Conservation (phyloP, 2,888 invertebrate genomes). For the Margaritifera margaritifera region DNA sequence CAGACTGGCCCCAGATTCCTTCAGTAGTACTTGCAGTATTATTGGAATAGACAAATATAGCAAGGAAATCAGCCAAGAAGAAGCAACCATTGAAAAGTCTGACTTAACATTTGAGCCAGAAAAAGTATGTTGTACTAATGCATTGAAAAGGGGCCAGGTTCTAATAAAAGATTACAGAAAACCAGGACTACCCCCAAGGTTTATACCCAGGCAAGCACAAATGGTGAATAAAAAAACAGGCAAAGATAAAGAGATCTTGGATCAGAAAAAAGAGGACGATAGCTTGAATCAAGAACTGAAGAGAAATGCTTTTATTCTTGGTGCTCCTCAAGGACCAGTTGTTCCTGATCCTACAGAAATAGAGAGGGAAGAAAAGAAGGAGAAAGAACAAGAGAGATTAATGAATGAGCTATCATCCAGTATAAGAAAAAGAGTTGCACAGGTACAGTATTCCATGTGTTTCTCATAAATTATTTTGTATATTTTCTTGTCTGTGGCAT, state of each 20-base stretch:
- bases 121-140: slow-evolving; percentile 11
- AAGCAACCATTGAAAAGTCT: not conserved
- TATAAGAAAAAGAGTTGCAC: slow-evolving; percentile 55
- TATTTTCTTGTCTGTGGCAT: too few species aligned
- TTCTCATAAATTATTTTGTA: too few species aligned
- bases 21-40: not conserved
- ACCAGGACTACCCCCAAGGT: slow-evolving; percentile 43
- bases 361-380: slow-evolving; percentile 13
- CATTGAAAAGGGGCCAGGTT: slow-evolving; percentile 16
- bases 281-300: slow-evolving; percentile 42
- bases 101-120: slow-evolving; percentile 15
- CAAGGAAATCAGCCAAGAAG: not conserved
- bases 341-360: slow-evolving; percentile 13
- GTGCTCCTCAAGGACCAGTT: slow-evolving; percentile 53
- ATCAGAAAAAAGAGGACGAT: slow-evolving; percentile 15
- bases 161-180: slow-evolving; percentile 42
- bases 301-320: slow-evolving; percentile 54
- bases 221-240: slow-evolving; percentile 14
- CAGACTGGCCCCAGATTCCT: slow-evolving; percentile 12
- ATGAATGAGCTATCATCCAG: slow-evolving; percentile 49
- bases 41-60: not conserved
- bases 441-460: slow-evolving; percentile 38
- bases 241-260: not conserved
- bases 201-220: slow-evolving; percentile 61
- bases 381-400: slow-evolving; percentile 31